Percentiles rank a stretch among this genome's conserved stretches.
phyloP scores from a whole-genome alignment of 2,797 vertebrate species.

The Thaleichthys pacificus region DNA sequence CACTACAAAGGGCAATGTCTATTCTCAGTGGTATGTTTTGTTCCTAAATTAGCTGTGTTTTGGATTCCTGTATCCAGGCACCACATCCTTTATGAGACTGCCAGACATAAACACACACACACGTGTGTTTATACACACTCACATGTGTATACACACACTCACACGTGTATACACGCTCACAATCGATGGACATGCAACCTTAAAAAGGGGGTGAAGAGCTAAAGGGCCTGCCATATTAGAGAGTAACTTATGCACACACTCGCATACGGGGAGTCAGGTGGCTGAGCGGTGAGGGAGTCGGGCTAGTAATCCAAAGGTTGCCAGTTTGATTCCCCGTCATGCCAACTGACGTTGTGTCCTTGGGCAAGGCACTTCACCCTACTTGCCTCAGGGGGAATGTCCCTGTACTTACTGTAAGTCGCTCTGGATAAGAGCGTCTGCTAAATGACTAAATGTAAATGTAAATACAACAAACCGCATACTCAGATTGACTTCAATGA shows the following conservation, averaged over 20 bases:
- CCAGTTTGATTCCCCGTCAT: no score
- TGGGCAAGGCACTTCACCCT: no score
- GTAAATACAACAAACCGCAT: not conserved
- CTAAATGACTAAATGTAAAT: no score
- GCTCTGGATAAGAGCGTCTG: no score
- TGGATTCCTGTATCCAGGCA: conserved; percentile 8
- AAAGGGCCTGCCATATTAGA: not conserved
- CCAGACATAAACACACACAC: not conserved
- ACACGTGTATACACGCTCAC: not conserved
- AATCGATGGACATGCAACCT: not conserved
- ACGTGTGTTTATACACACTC: not conserved
- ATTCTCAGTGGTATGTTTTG: conserved; percentile 12
- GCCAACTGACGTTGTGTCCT: no score
- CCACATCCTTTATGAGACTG: conserved; percentile 1
- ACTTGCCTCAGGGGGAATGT: no score
- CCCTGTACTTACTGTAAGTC: no score
- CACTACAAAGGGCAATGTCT: conserved; percentile 2
- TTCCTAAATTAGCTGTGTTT: conserved; percentile 9
- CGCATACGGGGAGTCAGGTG: no score
- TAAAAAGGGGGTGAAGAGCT: not conserved
- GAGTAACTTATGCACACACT: not conserved
- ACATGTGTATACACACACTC: no score
- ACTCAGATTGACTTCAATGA: not conserved
- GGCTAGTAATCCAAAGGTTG: no score
- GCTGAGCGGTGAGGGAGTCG: no score